Evolutionary conservation across 2,888 invertebrate species (phyloP), one percentile per base, ranked within the genome.

Genomic region (Cryptus armator): DNA sequence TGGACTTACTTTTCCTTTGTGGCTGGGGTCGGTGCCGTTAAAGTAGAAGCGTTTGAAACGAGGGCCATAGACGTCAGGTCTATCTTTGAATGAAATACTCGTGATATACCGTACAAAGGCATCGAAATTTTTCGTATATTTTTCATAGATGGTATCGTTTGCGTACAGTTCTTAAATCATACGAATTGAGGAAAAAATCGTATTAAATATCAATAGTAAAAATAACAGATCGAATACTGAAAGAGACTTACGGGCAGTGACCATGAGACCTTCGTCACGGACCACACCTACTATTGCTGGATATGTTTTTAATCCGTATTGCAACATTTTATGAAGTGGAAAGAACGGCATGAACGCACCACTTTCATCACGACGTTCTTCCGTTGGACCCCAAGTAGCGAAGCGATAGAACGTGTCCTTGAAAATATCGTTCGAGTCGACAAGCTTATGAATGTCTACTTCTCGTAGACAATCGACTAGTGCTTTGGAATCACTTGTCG

Each of bases 391-490:
- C 87, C 86, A 89, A 2, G 64, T 59, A n/a, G 10, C 10, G 3
- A 70, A 59, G 7, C 75, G 32, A 19, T 16, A 51, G 3, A n/a
- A 24, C 5, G 81, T 37, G 24, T 48, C 51, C 0, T 19, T 24
- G 29, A 82, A 84, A 16, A 67, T 37, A 5, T 51, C 24, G 4
- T 62, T 7, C 6, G 66, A 43, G 9, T 24, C 12, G 16, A 81
- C 56, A 6, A 86, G 44, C 14, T 32, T 14, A 0, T 74, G 3
- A 12, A 43, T 32, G 19, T 66, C 51, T 4, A 81, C 19, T 0
- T 79, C 56, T n/a, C 84, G 76, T 32, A 89, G 74, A 79, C 89
- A 89, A 5, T 84, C 44, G n/a, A 88, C 62, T 14, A 86, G 53
- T 10, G 14, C 9, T 29, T 32, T 16, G 16, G 86, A 85, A 32